Base-by-base conservation (phyloP, 2,113 vertebrate species). In the Galemys pyrenaicus region DNA sequence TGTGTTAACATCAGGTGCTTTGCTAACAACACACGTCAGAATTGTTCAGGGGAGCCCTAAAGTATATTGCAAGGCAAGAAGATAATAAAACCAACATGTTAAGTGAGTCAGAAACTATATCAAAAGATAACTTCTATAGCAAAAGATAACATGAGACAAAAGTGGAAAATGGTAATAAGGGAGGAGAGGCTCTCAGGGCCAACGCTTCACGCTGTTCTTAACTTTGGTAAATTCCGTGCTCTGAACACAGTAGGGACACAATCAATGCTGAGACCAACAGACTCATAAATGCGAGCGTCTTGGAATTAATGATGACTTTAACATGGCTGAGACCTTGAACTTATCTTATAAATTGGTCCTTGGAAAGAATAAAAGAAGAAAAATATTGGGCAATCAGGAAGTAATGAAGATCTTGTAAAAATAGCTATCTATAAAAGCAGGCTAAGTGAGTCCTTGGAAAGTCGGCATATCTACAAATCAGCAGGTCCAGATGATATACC, bases 321-420 rank as follows among this genome's bases (percentile, higher is more conserved):
- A 89, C 87, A 92, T 96, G 71, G 93, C 80, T 94, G 71, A 92
- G 39, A 86, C 89, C 93, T 96, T 85, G 89, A 96, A 97, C 95
- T 95, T 95, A 95, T 86, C 74, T 95, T 77, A 75, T 65, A 97
- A 96, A 97, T 97, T 97, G 95, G 93, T 89, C 80, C 93, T 97
- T 95, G 94, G 87, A 81, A 96, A 84, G 93, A 96, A 93, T 87
- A 96, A 97, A 94, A 93, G 77, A 91, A 96, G 92, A 95, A 95
- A 95, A 96, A 89, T 97, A 96, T 93, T 96, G 87, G 84, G 68
- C 94, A 96, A 97, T 96, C 95, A 97, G 93, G 86, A 97, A 93
- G 92, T 97, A 97, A 97, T 96, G 94, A 97, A 96, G 96, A 97
- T 90, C 97, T 97, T 94, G 73, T 96, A 96, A 97, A 96, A 96